These are phyloP conservation scores for Crossaster papposus DNA, from an alignment of 53 echinoderm and acorn worm species.

Conservation along the genomic window DNA sequence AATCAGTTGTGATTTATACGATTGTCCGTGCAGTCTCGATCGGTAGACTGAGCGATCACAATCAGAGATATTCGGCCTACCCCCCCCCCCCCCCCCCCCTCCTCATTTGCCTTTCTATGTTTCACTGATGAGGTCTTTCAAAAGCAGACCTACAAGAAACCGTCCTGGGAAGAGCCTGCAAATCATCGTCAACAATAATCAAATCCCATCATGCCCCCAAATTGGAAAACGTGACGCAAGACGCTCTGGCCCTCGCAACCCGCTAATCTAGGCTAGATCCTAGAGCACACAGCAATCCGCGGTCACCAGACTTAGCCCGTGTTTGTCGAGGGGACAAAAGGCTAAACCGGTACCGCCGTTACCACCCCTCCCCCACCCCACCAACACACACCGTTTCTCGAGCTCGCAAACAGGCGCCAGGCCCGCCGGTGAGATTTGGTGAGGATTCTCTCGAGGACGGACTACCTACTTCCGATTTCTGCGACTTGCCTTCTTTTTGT, in stretches of 20 bases:
- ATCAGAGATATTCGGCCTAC: conserved; percentile 29
- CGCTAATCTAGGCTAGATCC: conserved; percentile 18
- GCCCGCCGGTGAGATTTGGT: not conserved
- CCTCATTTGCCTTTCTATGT: not conserved
- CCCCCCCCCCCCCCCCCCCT: too few relatives aligned
- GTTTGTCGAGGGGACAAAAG: conserved; percentile 25
- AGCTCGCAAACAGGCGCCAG: conserved; percentile 15
- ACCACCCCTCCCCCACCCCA: not conserved
- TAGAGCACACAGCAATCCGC: conserved; percentile 42
- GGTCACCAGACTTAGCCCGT: conserved; percentile 42
- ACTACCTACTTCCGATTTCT: conserved; percentile 24
- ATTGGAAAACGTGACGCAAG: conserved; percentile 31
- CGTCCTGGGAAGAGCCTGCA: not conserved
- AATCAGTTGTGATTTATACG: conserved; percentile 33
- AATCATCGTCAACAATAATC: conserved; percentile 9
- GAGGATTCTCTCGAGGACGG: conserved; percentile 10
- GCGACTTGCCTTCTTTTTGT: not conserved
- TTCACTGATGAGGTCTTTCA: conserved; percentile 37
- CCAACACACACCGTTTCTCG: conserved; percentile 6
- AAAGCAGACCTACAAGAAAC: conserved; percentile 2
- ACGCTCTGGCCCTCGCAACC: not conserved
- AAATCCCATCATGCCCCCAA: conserved; percentile 9
- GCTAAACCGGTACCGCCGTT: too few relatives aligned
- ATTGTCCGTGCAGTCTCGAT: conserved; percentile 27
- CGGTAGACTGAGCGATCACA: conserved; percentile 24